Conservation (phyloP, 2,113 vertebrate species). For the Hemichromis elongatus region DNA sequence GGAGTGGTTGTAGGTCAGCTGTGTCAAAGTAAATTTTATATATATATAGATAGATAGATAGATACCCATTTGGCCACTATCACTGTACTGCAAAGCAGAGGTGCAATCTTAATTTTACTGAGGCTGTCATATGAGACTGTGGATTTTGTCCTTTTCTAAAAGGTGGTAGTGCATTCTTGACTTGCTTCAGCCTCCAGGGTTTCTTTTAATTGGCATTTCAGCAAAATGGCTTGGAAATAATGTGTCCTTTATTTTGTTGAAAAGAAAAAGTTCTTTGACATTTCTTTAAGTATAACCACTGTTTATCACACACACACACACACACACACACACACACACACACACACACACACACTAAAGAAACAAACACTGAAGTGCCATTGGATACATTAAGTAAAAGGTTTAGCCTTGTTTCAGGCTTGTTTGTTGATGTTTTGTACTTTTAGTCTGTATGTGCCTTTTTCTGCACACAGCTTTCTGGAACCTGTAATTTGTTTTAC, state of each 20-base stretch:
- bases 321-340: no score
- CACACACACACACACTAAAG: no score
- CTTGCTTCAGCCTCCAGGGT: not conserved
- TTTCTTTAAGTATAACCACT: constrained; percentile 40
- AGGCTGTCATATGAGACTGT: not conserved
- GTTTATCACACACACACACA: constrained; percentile 46
- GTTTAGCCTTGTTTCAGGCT: constrained; percentile 20
- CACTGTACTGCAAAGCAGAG: not conserved
- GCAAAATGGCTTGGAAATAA: constrained; percentile 23
- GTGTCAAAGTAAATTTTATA: not conserved
- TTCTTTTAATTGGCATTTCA: constrained; percentile 31
- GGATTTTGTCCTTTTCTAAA: not conserved
- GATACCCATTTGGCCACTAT: no score
- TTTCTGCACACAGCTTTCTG: not conserved
- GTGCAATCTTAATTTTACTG: not conserved
- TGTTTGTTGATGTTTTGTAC: not conserved
- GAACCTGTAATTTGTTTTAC: not conserved
- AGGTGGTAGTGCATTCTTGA: not conserved
- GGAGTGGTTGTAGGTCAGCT: not conserved
- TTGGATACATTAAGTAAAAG: no score
- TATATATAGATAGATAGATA: no score
- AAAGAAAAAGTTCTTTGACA: constrained; percentile 49
- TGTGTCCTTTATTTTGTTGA: not conserved
- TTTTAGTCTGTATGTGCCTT: not conserved
- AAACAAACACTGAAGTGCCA: no score